Evolutionary conservation across 2,113 vertebrate genomes (phyloP), one percentile per base, ranked within the genome.

Genomic region (Apaloderma vittatum): DNA sequence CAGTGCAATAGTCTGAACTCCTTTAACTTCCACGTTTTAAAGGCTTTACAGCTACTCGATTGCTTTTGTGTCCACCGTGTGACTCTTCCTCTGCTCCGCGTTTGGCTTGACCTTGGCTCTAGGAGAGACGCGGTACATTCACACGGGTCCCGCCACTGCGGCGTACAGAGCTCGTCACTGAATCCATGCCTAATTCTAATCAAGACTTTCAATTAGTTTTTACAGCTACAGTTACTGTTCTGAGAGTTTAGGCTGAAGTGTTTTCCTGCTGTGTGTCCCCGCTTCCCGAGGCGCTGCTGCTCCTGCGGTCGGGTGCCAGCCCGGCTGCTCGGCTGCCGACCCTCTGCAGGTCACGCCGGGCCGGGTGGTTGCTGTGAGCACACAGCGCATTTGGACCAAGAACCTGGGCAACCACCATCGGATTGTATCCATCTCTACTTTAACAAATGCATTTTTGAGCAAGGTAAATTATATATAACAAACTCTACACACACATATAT

Each of bases 121-220:
- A 12, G 30, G 65, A 22, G 36, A 34, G 58, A 30, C 71, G 27
- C 8, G 2, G 32, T 30, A 10, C 9, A 1, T 32, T 24, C 3
- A 6, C 9, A 20, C 13, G 9, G 68, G n/a, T 40, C 55, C 59
- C 2, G 5, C 48, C 14, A 3, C 49, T 52, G n/a, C 2, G 3
- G 40, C n/a, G 2, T 5, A 4, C 15, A 23, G 68, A 37, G 66
- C 40, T 59, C 22, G 2, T 45, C 26, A 2, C 32, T 8, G 8
- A 24, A 11, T 23, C 72, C 3, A 1, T 1, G 1, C 27, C 1
- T 13, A 2, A 32, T 30, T 45, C 22, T n/a, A 10, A 23, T 8
- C 13, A 34, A 20, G 36, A 17, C 8, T 37, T 51, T 13, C 12
- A 8, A 1, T 45, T 32, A 11, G 57, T 49, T 29, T 22, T 58